These are phyloP conservation scores for Elaphurus davidianus DNA, from an alignment of 2,113 vertebrate genomes.

Conservation along the genomic window DNA sequence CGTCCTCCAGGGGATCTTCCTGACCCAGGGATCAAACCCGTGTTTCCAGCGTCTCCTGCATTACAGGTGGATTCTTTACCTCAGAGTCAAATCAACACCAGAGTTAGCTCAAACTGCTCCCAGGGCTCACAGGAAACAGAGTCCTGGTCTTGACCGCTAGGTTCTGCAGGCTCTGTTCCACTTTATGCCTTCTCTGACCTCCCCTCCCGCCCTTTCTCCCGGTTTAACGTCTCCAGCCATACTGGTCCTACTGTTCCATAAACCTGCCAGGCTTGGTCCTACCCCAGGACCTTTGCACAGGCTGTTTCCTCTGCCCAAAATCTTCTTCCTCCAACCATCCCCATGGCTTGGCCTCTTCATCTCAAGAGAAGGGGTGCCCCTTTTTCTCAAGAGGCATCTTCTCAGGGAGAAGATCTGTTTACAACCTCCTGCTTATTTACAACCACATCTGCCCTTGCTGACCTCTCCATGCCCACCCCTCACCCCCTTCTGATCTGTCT, in stretches of 20 bases:
- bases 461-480: not conserved
- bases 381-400: not conserved
- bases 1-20: not conserved
- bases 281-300: not conserved
- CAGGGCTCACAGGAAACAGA: not conserved
- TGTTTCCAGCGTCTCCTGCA: not conserved
- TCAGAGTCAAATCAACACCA: not conserved
- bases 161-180: not conserved
- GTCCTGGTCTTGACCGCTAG: rapidly evolving
- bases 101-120: not conserved
- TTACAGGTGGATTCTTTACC: not conserved
- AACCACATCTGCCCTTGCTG: not conserved
- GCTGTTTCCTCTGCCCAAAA: not conserved
- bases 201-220: not conserved
- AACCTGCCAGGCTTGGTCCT: not conserved
- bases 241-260: not conserved
- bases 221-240: not conserved
- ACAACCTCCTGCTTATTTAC: not conserved
- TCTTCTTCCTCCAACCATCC: not conserved
- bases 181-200: not conserved
- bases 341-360: not conserved
- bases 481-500: not conserved
- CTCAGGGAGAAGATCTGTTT: not conserved
- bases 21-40: not conserved
- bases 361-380: no score